Evolutionary conservation across 1,140 invertebrate species (phyloP).

Genomic region (Drosophila fuyamai): DNA sequence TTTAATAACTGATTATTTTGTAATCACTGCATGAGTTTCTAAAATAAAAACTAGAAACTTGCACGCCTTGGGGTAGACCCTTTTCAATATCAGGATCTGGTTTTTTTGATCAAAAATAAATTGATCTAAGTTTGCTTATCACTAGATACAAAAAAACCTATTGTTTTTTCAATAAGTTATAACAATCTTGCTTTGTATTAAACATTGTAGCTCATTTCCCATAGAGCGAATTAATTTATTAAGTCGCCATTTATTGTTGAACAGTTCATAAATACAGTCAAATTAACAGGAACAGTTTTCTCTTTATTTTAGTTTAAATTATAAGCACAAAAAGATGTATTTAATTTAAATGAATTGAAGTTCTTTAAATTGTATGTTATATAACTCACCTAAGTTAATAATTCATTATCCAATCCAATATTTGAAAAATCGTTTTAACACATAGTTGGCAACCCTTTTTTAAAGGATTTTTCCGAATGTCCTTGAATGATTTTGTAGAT

Average conservation of each 20-base stretch:
- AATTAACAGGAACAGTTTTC: too few relatives aligned
- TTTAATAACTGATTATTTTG: constrained; percentile 11
- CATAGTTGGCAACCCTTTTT: not conserved
- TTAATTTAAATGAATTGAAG: too few relatives aligned
- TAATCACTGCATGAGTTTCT: constrained; percentile 18
- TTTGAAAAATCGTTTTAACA: not conserved
- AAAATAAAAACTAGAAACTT: not conserved
- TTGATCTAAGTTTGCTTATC: too few relatives aligned
- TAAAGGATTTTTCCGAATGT: constrained; percentile 7
- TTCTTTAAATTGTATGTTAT: constrained; percentile 20
- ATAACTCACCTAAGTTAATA: constrained; percentile 47
- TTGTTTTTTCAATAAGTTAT: too few relatives aligned
- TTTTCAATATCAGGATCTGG: too few relatives aligned
- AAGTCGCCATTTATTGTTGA: constrained; percentile 12
- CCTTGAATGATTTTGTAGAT: constrained; percentile 12
- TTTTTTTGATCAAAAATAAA: not conserved
- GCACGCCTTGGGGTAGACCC: not conserved
- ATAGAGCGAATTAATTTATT: not conserved
- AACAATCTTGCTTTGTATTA: too few relatives aligned
- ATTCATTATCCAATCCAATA: constrained; percentile 1
- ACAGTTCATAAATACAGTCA: not conserved
- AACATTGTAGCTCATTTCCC: too few relatives aligned
- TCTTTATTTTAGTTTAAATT: too few relatives aligned
- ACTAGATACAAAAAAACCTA: too few relatives aligned
- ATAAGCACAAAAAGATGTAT: not conserved